Base-by-base conservation (phyloP, 64 coral and sea anemone species). In the Orbicella faveolata region DNA sequence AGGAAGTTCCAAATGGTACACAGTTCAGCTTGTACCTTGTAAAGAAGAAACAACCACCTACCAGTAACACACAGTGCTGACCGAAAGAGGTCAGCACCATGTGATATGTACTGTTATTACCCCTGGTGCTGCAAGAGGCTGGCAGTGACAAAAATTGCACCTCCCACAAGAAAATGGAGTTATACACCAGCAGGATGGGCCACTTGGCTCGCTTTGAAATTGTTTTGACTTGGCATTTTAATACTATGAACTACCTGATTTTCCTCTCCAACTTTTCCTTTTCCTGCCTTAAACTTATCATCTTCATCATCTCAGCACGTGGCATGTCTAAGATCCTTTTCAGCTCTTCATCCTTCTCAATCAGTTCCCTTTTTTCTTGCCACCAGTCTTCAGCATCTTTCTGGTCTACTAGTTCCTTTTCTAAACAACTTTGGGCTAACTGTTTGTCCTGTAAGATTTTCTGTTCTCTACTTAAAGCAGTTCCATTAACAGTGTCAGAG, bases 211-310 rank as follows among this genome's bases (percentile, higher is more conserved):
- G 21, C 5, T 18, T 18, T 67, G 6, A 67, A 26, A 70, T 70
- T 25, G n/a, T 33, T 59, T 59, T 25, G 21, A 70, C 67, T 70
- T 70, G 67, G 21, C n/a, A 33, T 10, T 25, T 70, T 26, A 0
- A 21, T 70, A 11, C 8, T 9, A 68, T 48, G 44, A 48, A 59
- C 11, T 67, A 85, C 82, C 82, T 85, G 63, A 85, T 85, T 85
- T 85, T 73, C 72, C 82, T 85, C 48, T 85, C 82, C 36, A 85
- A 52, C 65, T 73, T 85, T n/a, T 85, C 82, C 36, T 85, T 85
- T 52, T 85, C 82, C n/a, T 85, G 65, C 13, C 65, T 66, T 72
- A 85, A 85, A 73, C 21, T 72, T 51, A 85, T 39, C 63, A 85
- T 85, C 44, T 85, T 85, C 23, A 52, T 72, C 82, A 72, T 72